Base-by-base conservation (phyloP, 1,140 invertebrate genomes). In the Drosophila auraria region DNA sequence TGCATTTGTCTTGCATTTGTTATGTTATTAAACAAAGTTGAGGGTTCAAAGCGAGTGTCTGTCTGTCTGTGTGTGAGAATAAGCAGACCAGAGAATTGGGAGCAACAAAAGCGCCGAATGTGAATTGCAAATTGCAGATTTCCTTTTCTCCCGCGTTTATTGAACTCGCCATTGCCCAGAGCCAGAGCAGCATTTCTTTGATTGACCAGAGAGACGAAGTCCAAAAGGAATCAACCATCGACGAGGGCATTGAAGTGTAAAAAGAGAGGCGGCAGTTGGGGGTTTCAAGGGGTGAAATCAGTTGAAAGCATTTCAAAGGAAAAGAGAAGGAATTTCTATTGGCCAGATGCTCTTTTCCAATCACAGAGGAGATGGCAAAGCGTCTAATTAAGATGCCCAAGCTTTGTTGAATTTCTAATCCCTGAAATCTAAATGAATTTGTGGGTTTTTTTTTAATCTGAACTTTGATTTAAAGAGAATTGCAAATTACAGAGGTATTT, bases 1-100 rank as follows among this genome's bases (percentile, higher is more conserved):
- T 58, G 65, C 56, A 60, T 57, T 68, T 58, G 62, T 53, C 49
- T 73, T 64, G 72, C 71, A 65, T 70, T 83, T 83, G 76, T 89
- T 65, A 57, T 61, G 47, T 75, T 69, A 81, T 84, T 87, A 78
- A 84, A 76, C 72, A 81, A 78, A 76, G 82, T 90, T 90, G 63
- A 90, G 70, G 78, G 84, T 89, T 87, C 84, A 87, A 75, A 87
- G 72, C 71, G 40, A 64, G 45, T 64, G 64, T 59, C 45, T 50
- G 80, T 63, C 40, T 64, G 69, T 70, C 44, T 42, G 76, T 60
- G 38, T 66, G 68, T 71, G 83, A 83, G 77, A 77, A 70, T 51
- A 27, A 74, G 51, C 68, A 75, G 69, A 66, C 17, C 12, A 44
- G 70, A 27, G 70, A 60, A 75, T 40, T 53, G 58, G 42, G 50